A percentile compares a stretch with the other conserved stretches of the same genome.
phyloP scores from a whole-genome alignment of 2,797 vertebrate species.

The Pseudochirops cupreus region DNA sequence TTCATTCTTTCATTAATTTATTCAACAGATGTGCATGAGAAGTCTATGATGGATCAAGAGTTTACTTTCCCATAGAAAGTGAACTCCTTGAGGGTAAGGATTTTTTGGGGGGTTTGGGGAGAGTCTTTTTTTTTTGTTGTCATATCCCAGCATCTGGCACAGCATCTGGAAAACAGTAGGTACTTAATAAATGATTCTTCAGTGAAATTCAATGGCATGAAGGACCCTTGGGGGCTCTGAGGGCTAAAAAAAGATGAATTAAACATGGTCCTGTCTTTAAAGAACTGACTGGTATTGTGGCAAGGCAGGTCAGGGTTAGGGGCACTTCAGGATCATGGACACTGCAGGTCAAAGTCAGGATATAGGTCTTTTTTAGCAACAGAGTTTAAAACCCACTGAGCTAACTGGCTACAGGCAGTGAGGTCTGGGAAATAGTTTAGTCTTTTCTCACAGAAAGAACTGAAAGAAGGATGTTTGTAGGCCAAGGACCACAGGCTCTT shows the following conservation, averaged over 20 bases:
- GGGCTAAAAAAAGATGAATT: not conserved
- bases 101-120: not conserved
- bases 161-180: not conserved
- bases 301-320: not conserved
- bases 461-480: not conserved
- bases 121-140: not conserved
- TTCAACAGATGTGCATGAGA: not conserved
- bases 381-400: not conserved
- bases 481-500: not conserved
- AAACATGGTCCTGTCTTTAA: not conserved
- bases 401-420: not conserved
- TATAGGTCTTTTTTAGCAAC: not conserved
- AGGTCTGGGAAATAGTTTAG: conserved; percentile 19
- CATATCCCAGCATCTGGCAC: not conserved
- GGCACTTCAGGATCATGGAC: fast-evolving
- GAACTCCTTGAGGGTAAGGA: not conserved
- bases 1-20: not conserved
- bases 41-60: not conserved
- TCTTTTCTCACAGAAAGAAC: conserved; percentile 13
- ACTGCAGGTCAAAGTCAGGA: not conserved
- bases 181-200: not conserved
- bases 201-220: not conserved
- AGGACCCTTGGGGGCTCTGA: not conserved
- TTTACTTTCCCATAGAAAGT: not conserved
- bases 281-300: not conserved